Percentiles rank a stretch among this genome's conserved stretches.
Evolutionary conservation across 2,797 vertebrate genomes (phyloP).

Genomic region (Tiaroga cobitis): DNA sequence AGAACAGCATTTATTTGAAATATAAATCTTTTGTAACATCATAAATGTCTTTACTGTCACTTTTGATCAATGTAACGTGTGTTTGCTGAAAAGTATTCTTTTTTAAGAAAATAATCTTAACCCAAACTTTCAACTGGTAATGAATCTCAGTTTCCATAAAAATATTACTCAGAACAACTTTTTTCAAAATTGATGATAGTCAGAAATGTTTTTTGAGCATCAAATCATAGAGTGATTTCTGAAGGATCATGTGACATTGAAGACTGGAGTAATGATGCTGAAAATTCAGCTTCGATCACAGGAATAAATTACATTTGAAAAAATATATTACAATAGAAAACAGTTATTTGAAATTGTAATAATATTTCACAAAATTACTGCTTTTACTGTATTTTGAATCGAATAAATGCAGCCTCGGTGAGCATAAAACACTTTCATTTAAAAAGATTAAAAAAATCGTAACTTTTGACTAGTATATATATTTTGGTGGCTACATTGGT

Average conservation of each 20-base stretch:
- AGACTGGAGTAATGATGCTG: neutral
- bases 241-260: neutral
- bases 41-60: neutral
- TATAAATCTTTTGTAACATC: neutral
- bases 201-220: neutral
- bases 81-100: neutral
- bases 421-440: neutral
- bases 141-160: neutral
- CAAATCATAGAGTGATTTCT: neutral
- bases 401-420: neutral
- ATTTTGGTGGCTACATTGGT: no score
- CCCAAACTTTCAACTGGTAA: neutral
- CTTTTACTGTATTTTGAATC: neutral
- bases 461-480: neutral
- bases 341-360: neutral
- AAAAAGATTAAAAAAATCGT: neutral
- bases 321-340: neutral
- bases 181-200: neutral
- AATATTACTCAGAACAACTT: neutral
- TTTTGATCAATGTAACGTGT: no score
- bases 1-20: neutral
- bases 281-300: neutral
- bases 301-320: neutral
- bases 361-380: neutral
- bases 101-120: neutral